These are phyloP conservation scores for Lamproptera curius DNA, from an alignment of 2,888 invertebrate species.

Conservation along the genomic window DNA sequence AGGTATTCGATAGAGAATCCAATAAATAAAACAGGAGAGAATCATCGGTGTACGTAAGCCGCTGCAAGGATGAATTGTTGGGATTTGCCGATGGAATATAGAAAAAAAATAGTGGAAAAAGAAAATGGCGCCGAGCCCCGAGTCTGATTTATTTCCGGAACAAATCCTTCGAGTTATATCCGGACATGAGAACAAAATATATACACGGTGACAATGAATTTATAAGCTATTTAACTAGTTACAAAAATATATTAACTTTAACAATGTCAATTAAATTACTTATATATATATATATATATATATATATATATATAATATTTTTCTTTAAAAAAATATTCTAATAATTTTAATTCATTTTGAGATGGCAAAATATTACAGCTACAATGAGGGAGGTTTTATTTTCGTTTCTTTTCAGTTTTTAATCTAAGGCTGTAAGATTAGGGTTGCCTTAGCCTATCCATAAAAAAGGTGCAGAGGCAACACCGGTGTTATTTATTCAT, in stretches of 20 bases:
- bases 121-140: constrained; percentile 35
- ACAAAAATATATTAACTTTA: too few species aligned
- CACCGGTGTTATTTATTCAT: constrained; percentile 49
- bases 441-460: not conserved
- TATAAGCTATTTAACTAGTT: too few species aligned
- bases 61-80: constrained; percentile 27
- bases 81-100: constrained; percentile 38
- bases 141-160: constrained; percentile 61
- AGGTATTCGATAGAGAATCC: not conserved
- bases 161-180: constrained; percentile 58
- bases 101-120: constrained; percentile 39
- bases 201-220: too few species aligned
- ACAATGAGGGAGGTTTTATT: too few species aligned
- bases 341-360: too few species aligned
- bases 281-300: too few species aligned
- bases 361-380: too few species aligned
- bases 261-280: too few species aligned
- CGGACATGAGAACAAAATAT: too few species aligned
- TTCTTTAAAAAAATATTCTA: too few species aligned
- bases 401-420: too few species aligned
- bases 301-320: too few species aligned
- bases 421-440: constrained; percentile 3
- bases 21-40: constrained; percentile 20
- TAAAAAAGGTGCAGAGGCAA: constrained; percentile 26
- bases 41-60: constrained; percentile 26